Percentiles rank a stretch among this genome's conserved stretches.
phyloP scores from a whole-genome alignment of 2,113 vertebrate genomes.

The Pavo muticus region DNA sequence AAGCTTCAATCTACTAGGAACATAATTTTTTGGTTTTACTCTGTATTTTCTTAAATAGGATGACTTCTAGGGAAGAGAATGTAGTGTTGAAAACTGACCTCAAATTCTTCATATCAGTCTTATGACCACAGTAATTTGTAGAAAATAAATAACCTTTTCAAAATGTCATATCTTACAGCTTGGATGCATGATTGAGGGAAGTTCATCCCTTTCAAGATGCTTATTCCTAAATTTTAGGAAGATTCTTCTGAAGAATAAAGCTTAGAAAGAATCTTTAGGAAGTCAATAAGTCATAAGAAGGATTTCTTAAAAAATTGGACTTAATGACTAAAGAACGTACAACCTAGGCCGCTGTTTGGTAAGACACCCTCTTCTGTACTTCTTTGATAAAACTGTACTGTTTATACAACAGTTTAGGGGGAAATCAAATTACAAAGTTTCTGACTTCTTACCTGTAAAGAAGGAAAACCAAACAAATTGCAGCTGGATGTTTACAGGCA shows the following conservation, averaged over 20 bases:
- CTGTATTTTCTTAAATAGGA: background rate
- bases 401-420: background rate
- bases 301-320: background rate
- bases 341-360: background rate
- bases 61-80: background rate
- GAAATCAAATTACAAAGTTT: background rate
- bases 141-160: background rate
- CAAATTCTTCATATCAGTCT: background rate
- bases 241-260: background rate
- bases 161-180: background rate
- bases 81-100: background rate
- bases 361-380: background rate
- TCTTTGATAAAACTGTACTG: accelerated
- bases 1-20: background rate
- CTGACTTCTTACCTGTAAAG: background rate
- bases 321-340: background rate
- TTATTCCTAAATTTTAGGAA: background rate
- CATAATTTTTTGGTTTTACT: background rate
- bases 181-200: background rate
- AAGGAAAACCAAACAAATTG: accelerated
- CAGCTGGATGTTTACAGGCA: background rate
- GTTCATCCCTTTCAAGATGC: background rate
- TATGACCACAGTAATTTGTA: background rate
- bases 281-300: background rate
- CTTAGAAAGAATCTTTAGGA: background rate